Conservation (phyloP, 1,140 invertebrate species). For the Pygmarrhopalites habei region DNA sequence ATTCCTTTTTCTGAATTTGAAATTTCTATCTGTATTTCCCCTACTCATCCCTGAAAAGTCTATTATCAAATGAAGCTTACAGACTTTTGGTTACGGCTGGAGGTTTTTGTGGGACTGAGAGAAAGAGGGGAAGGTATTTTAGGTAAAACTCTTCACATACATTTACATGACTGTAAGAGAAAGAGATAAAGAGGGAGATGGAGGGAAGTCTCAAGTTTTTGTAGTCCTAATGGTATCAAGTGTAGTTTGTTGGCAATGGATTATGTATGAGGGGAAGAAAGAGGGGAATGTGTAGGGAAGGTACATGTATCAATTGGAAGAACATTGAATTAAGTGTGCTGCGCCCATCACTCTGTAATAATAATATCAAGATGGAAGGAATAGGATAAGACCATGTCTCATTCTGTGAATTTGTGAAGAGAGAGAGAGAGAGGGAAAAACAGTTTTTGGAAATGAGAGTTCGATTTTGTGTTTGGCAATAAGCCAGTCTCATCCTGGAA, state of each 20-base stretch:
- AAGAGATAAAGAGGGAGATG: neutral
- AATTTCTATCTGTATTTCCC: no score
- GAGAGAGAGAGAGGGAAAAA: constrained; percentile 12
- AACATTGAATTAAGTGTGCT: constrained; percentile 31
- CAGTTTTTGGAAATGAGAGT: constrained; percentile 32
- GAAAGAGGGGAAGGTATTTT: no score
- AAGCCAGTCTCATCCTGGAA: constrained; percentile 21
- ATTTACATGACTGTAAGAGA: no score
- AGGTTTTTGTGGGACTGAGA: no score
- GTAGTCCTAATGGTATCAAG: no score
- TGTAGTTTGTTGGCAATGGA: no score
- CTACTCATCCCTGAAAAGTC: no score
- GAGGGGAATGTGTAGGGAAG: constrained; percentile 2
- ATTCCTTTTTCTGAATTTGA: no score
- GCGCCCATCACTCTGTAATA: constrained; percentile 27
- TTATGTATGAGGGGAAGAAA: neutral
- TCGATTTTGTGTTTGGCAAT: constrained; percentile 32
- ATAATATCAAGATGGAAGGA: constrained; percentile 31
- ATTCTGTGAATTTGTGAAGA: constrained; percentile 29
- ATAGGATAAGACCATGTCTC: constrained; percentile 31
- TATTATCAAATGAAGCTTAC: no score
- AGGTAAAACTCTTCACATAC: no score
- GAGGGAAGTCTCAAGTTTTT: no score
- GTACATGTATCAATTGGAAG: constrained; percentile 19
- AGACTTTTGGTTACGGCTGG: no score